Evolutionary conservation across 2,113 vertebrate species (phyloP), one percentile per base, ranked within the genome.

Genomic region (Megaptera novaeangliae): DNA sequence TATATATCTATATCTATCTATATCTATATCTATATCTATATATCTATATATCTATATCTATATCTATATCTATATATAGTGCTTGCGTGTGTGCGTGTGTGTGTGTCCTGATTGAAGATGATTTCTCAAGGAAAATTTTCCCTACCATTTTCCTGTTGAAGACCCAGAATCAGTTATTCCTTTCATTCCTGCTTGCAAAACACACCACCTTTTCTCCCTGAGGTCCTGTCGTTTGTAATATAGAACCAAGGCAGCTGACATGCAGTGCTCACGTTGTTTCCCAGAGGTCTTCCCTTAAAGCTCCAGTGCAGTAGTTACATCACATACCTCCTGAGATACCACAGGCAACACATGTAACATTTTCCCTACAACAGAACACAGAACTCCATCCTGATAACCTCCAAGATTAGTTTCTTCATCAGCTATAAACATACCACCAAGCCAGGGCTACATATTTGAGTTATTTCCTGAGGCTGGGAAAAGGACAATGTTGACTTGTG

Each of bases 21-120:
- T 2, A 10, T 3, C 12, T 2, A 75, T 3, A 21, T 2, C 49
- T 18, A 49, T 2, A 10, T 3, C 12, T 2, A 75, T 18, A 49
- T 2, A 10, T 69, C 36, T 36, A 36, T 36, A 49, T 2, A 10
- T 69, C 6, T 36, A 55, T 15, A 9, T 31, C 8, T 21, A 8
- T 6, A n/a, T 3, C 12, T 2, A 75, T 18, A 49, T 2, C 5
- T 69, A 10, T 69, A 69, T 68, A n/a, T 68, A 36, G 9, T 11
- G 44, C 27, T 34, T 71, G 69, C 31, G 27, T 12, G 5, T 72
- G 6, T n/a, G 34, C 10, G 11, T 72, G 39, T 41, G 36, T 71
- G 3, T 39, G 10, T 72, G 68, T 36, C 36, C 21, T 72, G 69
- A 41, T 25, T 25, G 69, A 39, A 41, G 36, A 72, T 29, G 25